These are phyloP conservation scores for Parotocinclus haroldoi DNA, from an alignment of 2,797 vertebrate genomes.

Conservation along the genomic window DNA sequence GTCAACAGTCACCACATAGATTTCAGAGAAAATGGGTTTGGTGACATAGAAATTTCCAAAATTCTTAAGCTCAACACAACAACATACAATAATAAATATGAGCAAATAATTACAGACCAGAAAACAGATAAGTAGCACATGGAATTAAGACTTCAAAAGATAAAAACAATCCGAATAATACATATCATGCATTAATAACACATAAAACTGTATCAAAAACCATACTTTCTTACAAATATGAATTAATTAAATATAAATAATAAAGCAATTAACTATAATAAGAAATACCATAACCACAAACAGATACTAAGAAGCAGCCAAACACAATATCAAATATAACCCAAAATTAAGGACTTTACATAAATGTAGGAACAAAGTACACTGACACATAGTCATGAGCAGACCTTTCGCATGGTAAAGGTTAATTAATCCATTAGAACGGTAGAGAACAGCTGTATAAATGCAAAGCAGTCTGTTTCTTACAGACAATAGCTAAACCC, in stretches of 20 bases:
- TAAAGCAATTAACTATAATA: slow-evolving; percentile 20
- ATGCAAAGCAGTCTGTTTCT: slow-evolving; percentile 9
- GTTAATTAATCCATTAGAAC: slow-evolving; percentile 15
- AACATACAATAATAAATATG: background rate
- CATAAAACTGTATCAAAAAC: slow-evolving; percentile 2
- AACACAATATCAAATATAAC: slow-evolving; percentile 19
- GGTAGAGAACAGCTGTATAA: background rate
- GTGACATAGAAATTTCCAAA: background rate
- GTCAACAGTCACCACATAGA: too few relatives aligned
- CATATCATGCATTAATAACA: too few relatives aligned
- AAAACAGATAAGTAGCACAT: too few relatives aligned
- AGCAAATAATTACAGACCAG: background rate
- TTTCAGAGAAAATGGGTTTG: slow-evolving; percentile 10
- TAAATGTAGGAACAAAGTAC: slow-evolving; percentile 3
- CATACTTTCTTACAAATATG: slow-evolving; percentile 2
- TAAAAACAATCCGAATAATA: too few relatives aligned
- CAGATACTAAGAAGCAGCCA: slow-evolving; percentile 17
- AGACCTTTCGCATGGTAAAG: slow-evolving; percentile 22
- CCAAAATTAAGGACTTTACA: slow-evolving; percentile 16
- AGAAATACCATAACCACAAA: slow-evolving; percentile 16
- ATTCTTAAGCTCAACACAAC: background rate
- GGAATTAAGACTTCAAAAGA: too few relatives aligned
- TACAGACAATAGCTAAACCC: background rate
- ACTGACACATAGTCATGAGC: slow-evolving; percentile 15
- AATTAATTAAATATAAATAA: slow-evolving; percentile 7